Percentiles rank a stretch among this genome's conserved stretches.
These are phyloP conservation scores for Antedon mediterranea DNA, from an alignment of 53 echinoderm and acorn worm genomes.

Conservation along the genomic window DNA sequence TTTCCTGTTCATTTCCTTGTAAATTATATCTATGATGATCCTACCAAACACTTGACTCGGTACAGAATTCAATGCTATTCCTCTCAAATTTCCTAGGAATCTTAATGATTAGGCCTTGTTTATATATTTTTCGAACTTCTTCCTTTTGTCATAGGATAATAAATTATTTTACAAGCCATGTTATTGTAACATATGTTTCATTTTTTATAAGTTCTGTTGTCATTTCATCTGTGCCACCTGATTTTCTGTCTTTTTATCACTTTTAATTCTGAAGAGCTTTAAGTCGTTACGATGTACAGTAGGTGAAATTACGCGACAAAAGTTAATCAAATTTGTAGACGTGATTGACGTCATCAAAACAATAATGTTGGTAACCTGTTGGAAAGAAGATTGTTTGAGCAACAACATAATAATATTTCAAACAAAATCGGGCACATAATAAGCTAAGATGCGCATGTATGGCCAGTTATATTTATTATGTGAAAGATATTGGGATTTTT, in stretches of 20 bases:
- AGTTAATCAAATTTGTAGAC: too few species aligned
- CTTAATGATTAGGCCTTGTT: background rate
- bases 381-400: too few species aligned
- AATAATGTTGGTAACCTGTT: too few species aligned
- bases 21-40: slow-evolving; percentile 6
- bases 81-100: background rate
- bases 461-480: too few species aligned
- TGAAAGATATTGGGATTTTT: too few species aligned
- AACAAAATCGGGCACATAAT: too few species aligned
- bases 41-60: slow-evolving; percentile 13
- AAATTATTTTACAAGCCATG: background rate
- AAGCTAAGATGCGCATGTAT: too few species aligned
- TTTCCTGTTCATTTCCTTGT: background rate
- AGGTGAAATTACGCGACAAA: too few species aligned
- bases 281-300: too few species aligned
- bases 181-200: background rate
- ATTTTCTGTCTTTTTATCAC: background rate
- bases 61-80: slow-evolving; percentile 9
- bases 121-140: background rate
- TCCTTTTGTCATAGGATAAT: background rate
- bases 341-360: too few species aligned
- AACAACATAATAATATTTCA: too few species aligned
- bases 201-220: background rate
- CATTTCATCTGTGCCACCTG: background rate
- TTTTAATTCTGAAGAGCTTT: too few species aligned